Base-by-base conservation (phyloP, 2,113 vertebrate genomes). In the Lophius piscatorius region DNA sequence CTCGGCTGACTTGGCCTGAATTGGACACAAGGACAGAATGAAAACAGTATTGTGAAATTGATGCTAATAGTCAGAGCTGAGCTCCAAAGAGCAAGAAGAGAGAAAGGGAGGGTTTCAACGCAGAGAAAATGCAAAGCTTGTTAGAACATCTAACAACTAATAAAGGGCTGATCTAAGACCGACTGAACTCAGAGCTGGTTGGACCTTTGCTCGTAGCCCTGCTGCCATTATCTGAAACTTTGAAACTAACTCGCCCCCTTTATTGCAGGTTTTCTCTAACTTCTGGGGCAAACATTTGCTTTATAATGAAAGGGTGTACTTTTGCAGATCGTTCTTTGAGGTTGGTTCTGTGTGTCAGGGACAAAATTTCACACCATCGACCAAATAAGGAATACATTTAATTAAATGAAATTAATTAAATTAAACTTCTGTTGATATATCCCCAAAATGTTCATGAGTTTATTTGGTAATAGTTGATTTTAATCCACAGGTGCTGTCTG, bases 1-100 rank as follows among this genome's bases (percentile, higher is more conserved):
- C 46, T 49, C 62, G 23, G 20, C 48, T 55, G 65, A 22, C 13
- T 62, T 58, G 51, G 20, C 46, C 56, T 18, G 49, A 20, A 45
- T 76, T 48, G 45, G 17, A 74, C n/a, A n/a, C n/a, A n/a, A n/a
- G n/a, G n/a, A n/a, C n/a, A n/a, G n/a, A 78, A 78, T 38, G 59
- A 70, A 70, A 70, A 76, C 58, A 48, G 5, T 48, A 50, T 12
- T 33, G 33, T 45, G 55, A 74, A 29, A 50, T 35, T 35, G 9
- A 11, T 24, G 49, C 41, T 54, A 24, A 23, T 14, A 35, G 57
- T 46, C 23, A 33, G 11, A 29, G 31, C 17, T 42, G 28, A 54
- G 31, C 47, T 52, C 29, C 2, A 35, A 29, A 29, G 44, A 59
- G 20, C 21, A 3, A 8, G 22, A 13, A 8, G 5, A 46, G n/a